A percentile compares a stretch with the other conserved stretches of the same genome.
Evolutionary conservation across 2,113 vertebrate species (phyloP).

Genomic region (Lepus europaeus): DNA sequence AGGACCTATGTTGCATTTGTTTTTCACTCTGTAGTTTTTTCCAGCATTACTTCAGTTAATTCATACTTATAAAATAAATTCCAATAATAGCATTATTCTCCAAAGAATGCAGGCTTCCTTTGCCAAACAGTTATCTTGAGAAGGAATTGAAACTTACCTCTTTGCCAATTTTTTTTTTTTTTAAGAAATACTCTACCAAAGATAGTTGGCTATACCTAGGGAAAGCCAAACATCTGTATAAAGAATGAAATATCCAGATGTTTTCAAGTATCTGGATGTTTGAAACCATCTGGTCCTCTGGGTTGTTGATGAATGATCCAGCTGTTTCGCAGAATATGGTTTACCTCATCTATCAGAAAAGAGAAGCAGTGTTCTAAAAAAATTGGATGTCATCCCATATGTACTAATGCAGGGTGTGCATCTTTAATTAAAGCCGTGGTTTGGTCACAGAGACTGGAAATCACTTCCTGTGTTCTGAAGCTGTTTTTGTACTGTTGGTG

Average conservation of each 20-base stretch:
- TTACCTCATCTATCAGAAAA: constrained; percentile 56
- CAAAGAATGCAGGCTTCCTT: not conserved
- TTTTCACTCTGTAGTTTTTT: not conserved
- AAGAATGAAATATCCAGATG: constrained; percentile 72
- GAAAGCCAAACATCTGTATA: constrained; percentile 66
- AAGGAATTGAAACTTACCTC: constrained; percentile 56
- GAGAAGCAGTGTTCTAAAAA: not conserved
- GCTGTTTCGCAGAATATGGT: constrained; percentile 74
- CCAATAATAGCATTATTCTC: constrained; percentile 29
- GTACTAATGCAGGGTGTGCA: not conserved
- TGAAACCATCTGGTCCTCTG: constrained; percentile 67
- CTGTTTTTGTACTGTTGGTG: constrained; percentile 1
- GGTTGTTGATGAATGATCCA: constrained; percentile 71
- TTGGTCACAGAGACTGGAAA: not conserved
- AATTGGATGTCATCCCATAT: not conserved
- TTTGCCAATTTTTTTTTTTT: constrained; percentile 54
- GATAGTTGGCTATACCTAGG: constrained; percentile 57
- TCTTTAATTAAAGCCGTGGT: constrained; percentile 35
- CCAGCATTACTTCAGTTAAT: constrained; percentile 32
- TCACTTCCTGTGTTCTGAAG: not conserved
- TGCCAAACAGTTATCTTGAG: constrained; percentile 41
- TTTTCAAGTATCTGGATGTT: constrained; percentile 68
- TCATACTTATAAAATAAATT: constrained; percentile 26
- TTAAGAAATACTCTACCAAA: constrained; percentile 51
- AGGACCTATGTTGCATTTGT: not conserved